These are phyloP conservation scores for Apogon hyalosoma DNA, from an alignment of 2,797 vertebrate genomes.

Conservation along the genomic window DNA sequence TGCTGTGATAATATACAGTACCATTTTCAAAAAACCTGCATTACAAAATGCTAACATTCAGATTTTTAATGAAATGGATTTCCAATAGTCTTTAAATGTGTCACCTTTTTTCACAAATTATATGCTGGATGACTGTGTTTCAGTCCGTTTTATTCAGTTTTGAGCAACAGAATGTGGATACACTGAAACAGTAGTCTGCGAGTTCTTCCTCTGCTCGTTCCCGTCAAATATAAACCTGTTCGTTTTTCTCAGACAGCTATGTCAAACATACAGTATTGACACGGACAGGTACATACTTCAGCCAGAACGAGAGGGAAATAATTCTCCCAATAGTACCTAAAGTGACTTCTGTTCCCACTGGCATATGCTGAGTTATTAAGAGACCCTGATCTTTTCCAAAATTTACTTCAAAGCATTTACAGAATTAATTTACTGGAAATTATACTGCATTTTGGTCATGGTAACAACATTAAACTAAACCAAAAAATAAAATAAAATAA, in stretches of 20 bases:
- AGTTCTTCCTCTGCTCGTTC: background rate
- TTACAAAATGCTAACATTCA: constrained; percentile 6
- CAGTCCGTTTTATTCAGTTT: constrained; percentile 7
- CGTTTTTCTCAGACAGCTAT: background rate
- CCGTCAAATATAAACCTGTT: background rate
- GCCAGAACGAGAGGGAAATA: background rate
- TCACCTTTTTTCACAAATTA: background rate
- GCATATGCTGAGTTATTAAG: background rate
- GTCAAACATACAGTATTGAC: background rate
- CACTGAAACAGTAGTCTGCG: background rate
- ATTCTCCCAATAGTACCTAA: constrained; percentile 1
- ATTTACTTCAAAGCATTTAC: background rate
- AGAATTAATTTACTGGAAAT: constrained; percentile 10
- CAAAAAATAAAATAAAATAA: background rate
- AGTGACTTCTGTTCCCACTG: background rate
- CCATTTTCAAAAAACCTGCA: background rate
- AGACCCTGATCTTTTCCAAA: background rate
- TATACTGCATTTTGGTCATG: constrained; percentile 32
- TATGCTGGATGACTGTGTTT: constrained; percentile 17
- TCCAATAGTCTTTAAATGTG: background rate
- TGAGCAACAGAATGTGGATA: constrained; percentile 19
- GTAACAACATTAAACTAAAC: constrained; percentile 9
- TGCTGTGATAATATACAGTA: constrained; percentile 26
- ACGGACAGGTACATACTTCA: background rate
- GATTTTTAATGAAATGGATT: constrained; percentile 1